Conservation (phyloP, 1,140 invertebrate species). For the Acarapis woodi region DNA sequence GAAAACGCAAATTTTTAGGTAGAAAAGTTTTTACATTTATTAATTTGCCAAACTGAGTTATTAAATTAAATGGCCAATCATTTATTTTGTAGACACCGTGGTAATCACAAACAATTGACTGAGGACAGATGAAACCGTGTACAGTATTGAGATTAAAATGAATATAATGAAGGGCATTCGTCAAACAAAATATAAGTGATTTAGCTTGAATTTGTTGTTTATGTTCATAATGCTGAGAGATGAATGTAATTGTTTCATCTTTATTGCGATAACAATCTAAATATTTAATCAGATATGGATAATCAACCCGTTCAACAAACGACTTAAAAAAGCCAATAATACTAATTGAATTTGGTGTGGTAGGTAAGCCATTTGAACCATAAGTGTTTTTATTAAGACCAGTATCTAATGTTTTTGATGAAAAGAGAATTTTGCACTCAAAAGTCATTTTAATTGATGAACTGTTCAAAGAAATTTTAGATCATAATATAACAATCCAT, state of each 20-base stretch:
- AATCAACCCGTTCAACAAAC: conserved; percentile 26
- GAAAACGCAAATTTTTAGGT: conserved; percentile 5
- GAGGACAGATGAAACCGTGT: conserved; percentile 7
- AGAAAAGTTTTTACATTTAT: conserved; percentile 4
- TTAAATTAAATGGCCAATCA: conserved; percentile 9
- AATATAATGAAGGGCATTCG: conserved; percentile 5
- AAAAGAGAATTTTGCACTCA: conserved; percentile 1
- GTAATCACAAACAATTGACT: conserved; percentile 1
- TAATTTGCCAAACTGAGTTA: conserved; percentile 7
- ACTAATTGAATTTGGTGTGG: conserved; percentile 81
- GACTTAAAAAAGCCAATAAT: conserved; percentile 58
- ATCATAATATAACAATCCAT: too few species aligned
- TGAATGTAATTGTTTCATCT: conserved; percentile 36
- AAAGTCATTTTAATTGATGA: neutral
- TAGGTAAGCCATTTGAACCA: conserved; percentile 71
- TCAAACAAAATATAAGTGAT: neutral
- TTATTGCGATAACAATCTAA: conserved; percentile 69
- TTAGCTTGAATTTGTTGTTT: conserved; percentile 1
- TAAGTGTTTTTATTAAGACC: conserved; percentile 30
- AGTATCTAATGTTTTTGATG: neutral
- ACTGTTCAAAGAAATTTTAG: neutral
- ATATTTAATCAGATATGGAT: conserved; percentile 52
- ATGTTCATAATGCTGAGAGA: neutral
- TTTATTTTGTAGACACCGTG: conserved; percentile 5
- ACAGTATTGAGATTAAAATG: conserved; percentile 7